phyloP scores from a whole-genome alignment of 2,888 invertebrate genomes.

The Caenorhabditis uteleia region DNA sequence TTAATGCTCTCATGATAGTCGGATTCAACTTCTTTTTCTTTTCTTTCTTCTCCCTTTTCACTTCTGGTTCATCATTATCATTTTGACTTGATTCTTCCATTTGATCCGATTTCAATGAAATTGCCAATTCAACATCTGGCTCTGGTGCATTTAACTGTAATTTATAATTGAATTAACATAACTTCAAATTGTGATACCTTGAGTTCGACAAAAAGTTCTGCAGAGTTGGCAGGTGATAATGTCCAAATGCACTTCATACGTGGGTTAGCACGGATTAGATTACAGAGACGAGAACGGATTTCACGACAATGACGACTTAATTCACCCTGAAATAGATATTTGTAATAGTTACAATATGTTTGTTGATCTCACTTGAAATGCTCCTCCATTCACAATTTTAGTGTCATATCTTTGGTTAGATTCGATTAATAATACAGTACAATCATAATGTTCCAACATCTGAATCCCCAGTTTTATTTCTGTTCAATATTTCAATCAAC shows the following conservation, averaged over 20 bases:
- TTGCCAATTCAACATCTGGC: slow-evolving; percentile 49
- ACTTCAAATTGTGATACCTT: too few species aligned
- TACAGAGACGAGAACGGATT: slow-evolving; percentile 75
- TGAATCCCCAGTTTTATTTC: slow-evolving; percentile 26
- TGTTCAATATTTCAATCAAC: too few species aligned
- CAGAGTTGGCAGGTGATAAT: slow-evolving; percentile 91
- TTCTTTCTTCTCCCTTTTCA: slow-evolving; percentile 14
- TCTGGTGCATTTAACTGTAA: slow-evolving; percentile 43
- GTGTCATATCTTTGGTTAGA: slow-evolving; percentile 62
- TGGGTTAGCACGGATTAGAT: slow-evolving; percentile 94
- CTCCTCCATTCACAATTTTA: slow-evolving; percentile 64
- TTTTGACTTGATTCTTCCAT: slow-evolving; percentile 22
- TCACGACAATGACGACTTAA: slow-evolving; percentile 62
- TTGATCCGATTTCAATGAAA: slow-evolving; percentile 45
- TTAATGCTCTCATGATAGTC: slow-evolving; percentile 41
- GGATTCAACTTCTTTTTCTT: slow-evolving; percentile 45
- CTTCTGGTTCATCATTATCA: slow-evolving; percentile 5
- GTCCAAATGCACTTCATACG: slow-evolving; percentile 92
- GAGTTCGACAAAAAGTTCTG: slow-evolving; percentile 91
- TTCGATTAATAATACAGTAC: slow-evolving; percentile 63
- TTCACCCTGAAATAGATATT: slow-evolving; percentile 54
- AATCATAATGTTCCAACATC: slow-evolving; percentile 65
- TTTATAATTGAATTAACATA: not conserved
- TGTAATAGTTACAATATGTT: not conserved
- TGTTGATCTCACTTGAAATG: slow-evolving; percentile 54